These are phyloP conservation scores for Phaonia tiefii DNA, from an alignment of 2,888 invertebrate genomes.

Conservation along the genomic window DNA sequence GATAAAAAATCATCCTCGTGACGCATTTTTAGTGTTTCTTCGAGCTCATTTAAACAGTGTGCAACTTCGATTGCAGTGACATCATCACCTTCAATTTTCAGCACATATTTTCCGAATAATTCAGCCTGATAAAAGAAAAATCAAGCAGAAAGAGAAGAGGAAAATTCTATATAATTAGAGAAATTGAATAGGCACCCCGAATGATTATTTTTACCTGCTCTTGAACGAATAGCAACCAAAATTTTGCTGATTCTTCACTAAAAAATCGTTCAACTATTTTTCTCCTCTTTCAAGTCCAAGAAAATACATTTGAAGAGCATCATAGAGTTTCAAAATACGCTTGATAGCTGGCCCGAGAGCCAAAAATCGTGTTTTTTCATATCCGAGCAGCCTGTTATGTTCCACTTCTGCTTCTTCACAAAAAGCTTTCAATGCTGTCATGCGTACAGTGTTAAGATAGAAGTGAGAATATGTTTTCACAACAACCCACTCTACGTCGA, in stretches of 20 bases:
- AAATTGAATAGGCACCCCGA: too few relatives aligned
- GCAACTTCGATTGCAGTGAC: conserved; percentile 58
- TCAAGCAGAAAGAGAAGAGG: conserved; percentile 38
- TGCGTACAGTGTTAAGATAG: too few relatives aligned
- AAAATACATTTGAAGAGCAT: too few relatives aligned
- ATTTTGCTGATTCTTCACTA: conserved; percentile 32
- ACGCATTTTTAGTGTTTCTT: conserved; percentile 41
- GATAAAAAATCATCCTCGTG: conserved; percentile 38
- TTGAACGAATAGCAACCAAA: conserved; percentile 43
- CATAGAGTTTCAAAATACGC: too few relatives aligned
- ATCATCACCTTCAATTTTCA: too few relatives aligned
- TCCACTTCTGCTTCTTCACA: too few relatives aligned
- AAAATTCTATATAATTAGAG: conserved; percentile 32
- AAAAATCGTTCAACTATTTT: conserved; percentile 43
- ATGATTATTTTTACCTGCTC: conserved; percentile 50
- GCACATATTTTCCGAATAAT: too few relatives aligned
- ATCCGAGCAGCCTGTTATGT: conserved; percentile 56
- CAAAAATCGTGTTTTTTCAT: conserved; percentile 57
- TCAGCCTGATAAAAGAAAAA: too few relatives aligned
- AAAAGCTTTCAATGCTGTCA: too few relatives aligned
- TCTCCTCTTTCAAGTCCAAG: conserved; percentile 43
- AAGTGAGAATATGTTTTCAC: too few relatives aligned
- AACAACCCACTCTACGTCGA: too few relatives aligned
- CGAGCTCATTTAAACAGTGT: conserved; percentile 41
- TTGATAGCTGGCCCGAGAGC: too few relatives aligned